A percentile compares a stretch with the other conserved stretches of the same genome.
These are phyloP conservation scores for Gymnodraco acuticeps DNA, from an alignment of 2,797 vertebrate genomes.

Conservation along the genomic window DNA sequence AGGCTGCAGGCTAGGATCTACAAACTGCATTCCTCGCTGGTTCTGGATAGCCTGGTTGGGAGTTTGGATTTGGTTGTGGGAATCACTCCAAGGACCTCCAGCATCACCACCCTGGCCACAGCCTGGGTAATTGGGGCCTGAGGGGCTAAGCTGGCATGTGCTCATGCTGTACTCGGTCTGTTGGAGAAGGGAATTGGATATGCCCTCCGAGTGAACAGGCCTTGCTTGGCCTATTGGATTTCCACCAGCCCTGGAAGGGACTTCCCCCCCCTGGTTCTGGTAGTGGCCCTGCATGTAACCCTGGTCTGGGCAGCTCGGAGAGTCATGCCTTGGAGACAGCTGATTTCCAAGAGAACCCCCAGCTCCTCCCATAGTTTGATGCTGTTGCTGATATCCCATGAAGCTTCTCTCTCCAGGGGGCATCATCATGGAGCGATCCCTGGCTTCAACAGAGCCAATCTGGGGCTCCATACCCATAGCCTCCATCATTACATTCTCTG, in stretches of 20 bases:
- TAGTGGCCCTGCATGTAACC: conserved; percentile 82
- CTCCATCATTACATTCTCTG: conserved; percentile 94
- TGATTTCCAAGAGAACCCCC: conserved; percentile 74
- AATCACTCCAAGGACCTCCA: conserved; percentile 84
- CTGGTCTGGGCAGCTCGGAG: conserved; percentile 83
- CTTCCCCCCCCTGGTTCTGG: conserved; percentile 70
- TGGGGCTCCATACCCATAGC: conserved; percentile 84
- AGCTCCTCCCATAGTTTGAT: conserved; percentile 71
- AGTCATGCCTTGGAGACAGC: conserved; percentile 80
- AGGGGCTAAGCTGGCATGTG: conserved; percentile 89
- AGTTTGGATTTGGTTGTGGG: conserved; percentile 74
- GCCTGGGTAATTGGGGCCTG: conserved; percentile 82
- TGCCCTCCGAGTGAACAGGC: conserved; percentile 71
- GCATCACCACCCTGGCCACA: conserved; percentile 66
- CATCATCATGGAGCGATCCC: conserved; percentile 82
- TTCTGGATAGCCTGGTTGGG: conserved; percentile 69
- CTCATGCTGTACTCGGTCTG: conserved; percentile 87
- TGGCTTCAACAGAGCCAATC: conserved; percentile 68
- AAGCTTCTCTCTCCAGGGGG: conserved; percentile 84
- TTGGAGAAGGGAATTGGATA: conserved; percentile 85
- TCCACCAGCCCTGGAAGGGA: conserved; percentile 49
- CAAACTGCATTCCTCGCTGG: conserved; percentile 75
- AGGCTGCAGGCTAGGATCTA: conserved; percentile 74
- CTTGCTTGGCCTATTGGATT: conserved; percentile 72
- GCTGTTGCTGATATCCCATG: conserved; percentile 85